Evolutionary conservation across 2,888 invertebrate genomes (phyloP).

Genomic region (Venusia cambrica): DNA sequence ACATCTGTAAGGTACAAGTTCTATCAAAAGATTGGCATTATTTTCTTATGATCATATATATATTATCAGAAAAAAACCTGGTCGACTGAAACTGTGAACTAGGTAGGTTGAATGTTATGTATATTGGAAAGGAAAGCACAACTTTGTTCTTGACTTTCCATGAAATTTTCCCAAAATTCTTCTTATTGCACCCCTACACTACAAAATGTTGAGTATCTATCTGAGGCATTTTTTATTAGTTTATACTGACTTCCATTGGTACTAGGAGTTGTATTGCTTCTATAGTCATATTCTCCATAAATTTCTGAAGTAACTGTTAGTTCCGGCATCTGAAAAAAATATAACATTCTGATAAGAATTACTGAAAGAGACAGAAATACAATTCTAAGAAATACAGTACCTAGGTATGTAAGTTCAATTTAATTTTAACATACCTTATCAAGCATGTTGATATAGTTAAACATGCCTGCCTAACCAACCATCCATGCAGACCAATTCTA

Average conservation of each 20-base stretch:
- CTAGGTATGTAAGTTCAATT: no score
- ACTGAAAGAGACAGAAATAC: neutral
- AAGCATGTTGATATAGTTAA: constrained; percentile 27
- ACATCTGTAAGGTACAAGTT: no score
- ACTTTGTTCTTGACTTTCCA: no score
- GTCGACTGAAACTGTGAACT: no score
- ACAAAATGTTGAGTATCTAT: neutral
- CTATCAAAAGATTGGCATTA: no score
- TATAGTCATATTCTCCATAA: constrained; percentile 85
- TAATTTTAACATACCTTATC: no score
- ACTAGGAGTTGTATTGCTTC: constrained; percentile 66
- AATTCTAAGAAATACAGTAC: neutral
- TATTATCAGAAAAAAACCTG: no score
- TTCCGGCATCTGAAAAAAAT: constrained; percentile 72
- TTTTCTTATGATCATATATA: no score
- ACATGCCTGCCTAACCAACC: constrained; percentile 9
- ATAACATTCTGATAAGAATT: neutral
- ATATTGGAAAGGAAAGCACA: no score
- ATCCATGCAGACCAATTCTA: constrained; percentile 17
- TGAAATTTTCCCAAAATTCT: no score
- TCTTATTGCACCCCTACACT: no score
- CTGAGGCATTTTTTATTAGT: neutral
- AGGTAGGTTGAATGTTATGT: no score
- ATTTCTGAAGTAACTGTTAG: constrained; percentile 87
- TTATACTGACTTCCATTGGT: constrained; percentile 68